phyloP scores from a whole-genome alignment of 2,113 vertebrate species.

The Pseudorasbora parva region DNA sequence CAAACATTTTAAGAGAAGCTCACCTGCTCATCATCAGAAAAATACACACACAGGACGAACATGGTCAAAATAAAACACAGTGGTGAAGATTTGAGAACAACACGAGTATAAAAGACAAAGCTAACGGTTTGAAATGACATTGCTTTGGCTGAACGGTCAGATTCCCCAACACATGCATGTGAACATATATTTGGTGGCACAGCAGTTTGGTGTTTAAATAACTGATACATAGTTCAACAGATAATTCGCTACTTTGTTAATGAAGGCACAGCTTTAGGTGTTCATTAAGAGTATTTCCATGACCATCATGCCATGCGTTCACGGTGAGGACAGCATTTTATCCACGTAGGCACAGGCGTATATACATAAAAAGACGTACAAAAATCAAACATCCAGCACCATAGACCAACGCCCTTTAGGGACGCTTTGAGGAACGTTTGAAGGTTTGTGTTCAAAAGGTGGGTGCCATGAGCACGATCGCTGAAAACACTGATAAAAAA shows the following conservation, averaged over 20 bases:
- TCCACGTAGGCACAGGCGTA: constrained; percentile 83
- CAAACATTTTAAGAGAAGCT: constrained; percentile 49
- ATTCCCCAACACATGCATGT: constrained; percentile 7
- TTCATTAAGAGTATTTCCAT: constrained; percentile 56
- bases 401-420: constrained; percentile 34
- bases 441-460: constrained; percentile 6
- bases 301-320: constrained; percentile 52
- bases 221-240: constrained; percentile 56
- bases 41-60: constrained; percentile 6
- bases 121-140: neutral
- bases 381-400: constrained; percentile 82
- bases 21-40: constrained; percentile 20
- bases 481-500: constrained; percentile 63
- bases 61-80: neutral
- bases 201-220: constrained; percentile 14
- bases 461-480: constrained; percentile 46
- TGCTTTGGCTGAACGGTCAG: neutral
- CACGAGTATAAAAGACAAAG: constrained; percentile 1
- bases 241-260: constrained; percentile 52
- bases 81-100: neutral
- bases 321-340: constrained; percentile 62
- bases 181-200: neutral
- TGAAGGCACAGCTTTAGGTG: constrained; percentile 74
- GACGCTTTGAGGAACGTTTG: constrained; percentile 7
- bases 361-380: constrained; percentile 65